phyloP scores from a whole-genome alignment of 2,113 vertebrate species.

The Ictalurus furcatus region DNA sequence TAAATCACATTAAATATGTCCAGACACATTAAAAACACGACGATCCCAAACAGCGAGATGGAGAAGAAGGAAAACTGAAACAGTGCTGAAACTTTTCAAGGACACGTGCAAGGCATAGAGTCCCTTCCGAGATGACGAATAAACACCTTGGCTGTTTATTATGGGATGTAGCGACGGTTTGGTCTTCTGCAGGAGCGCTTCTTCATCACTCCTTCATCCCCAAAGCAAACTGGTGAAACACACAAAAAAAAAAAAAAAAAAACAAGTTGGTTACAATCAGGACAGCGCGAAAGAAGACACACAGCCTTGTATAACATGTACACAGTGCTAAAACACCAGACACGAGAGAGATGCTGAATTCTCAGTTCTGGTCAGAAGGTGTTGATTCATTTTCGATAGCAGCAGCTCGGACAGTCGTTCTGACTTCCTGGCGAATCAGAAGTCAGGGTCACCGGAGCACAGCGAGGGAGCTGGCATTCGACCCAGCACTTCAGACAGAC shows the following conservation, averaged over 20 bases:
- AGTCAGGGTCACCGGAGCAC: too few species aligned
- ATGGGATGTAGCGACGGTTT: neutral
- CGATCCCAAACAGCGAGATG: neutral
- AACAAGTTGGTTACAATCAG: neutral
- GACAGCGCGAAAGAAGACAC: neutral
- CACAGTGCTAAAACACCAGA: neutral
- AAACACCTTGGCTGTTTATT: neutral
- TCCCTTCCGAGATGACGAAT: neutral
- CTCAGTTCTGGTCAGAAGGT: neutral
- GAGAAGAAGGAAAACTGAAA: neutral
- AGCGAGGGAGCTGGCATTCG: too few species aligned
- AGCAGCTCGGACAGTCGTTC: neutral
- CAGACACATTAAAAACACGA: neutral
- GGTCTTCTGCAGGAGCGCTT: neutral
- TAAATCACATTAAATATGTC: neutral
- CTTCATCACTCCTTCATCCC: constrained; percentile 63
- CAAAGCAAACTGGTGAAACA: constrained; percentile 71
- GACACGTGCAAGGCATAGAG: neutral
- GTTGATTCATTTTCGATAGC: too few species aligned
- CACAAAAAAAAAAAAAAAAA: neutral
- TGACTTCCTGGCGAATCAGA: neutral
- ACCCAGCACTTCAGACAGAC: too few species aligned
- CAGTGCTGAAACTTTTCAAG: neutral
- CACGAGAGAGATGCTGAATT: neutral
- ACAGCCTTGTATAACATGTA: neutral